Base-by-base conservation (phyloP, 2,888 invertebrate species). In the Pristionchus arcanus region DNA sequence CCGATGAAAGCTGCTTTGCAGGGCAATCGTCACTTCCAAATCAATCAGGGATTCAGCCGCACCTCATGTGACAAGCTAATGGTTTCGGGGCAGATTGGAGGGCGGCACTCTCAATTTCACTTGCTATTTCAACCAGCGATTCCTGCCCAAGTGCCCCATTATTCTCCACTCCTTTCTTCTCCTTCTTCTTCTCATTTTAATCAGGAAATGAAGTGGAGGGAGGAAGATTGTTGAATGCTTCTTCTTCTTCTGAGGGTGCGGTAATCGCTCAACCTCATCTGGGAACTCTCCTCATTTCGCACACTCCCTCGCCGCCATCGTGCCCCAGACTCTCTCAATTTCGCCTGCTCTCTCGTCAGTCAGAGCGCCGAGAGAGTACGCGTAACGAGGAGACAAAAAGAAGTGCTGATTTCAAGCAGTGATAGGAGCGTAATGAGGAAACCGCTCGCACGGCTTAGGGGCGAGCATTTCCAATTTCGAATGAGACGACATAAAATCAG, bases 381-480 rank as follows among this genome's bases (percentile, higher is more conserved):
- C 5, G 15, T 16, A 21, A 68, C 21, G 68, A 77, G 42, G 42
- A 68, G 68, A 68, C n/a, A 0, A 9, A 21, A 31, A 42, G 42
- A 77, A 42, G 74, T 77, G 74, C 74, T 77, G 74, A 77, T 77
- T 37, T 42, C 21, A 42, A 37, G 34, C 15, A 25, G 37, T 77
- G 74, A 77, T 77, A 42, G 31, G 31, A n/a, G 37, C 9, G 74
- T 77, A 77, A 77, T 77, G 74, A 77, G 74, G 25, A 37, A 77
- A 77, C 31, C 15, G 71, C 34, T 42, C 37, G 68, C 68, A 31
- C 37, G 74, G 74, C 21, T 21, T 77, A 19, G 21, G 42, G 34
- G 34, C 74, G 28, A 28, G 74, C 74, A 37, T 77, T 77, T 77
- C 71, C n/a, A 77, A 31, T 77, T 77, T 31, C 31, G 15, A 28